Conservation (phyloP, 2,797 vertebrate species). For the Oreochromis grahami region DNA sequence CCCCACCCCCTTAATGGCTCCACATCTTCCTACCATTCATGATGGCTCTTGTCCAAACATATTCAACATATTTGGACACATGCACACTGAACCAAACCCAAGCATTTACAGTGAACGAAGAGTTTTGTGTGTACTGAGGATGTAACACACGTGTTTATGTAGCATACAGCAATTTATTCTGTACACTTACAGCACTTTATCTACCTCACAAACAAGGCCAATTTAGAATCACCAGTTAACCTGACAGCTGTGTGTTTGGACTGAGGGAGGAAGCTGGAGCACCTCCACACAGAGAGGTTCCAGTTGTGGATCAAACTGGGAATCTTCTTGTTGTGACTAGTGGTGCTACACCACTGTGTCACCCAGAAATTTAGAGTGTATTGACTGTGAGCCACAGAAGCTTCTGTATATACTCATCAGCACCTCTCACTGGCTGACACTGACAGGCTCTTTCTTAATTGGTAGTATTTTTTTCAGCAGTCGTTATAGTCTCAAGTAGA, state of each 20-base stretch:
- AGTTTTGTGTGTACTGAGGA: background rate
- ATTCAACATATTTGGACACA: constrained; percentile 19
- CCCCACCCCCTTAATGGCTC: constrained; percentile 12
- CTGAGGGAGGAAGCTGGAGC: background rate
- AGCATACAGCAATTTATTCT: background rate
- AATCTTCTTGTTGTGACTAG: background rate
- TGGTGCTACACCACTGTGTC: background rate
- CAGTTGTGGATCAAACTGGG: background rate
- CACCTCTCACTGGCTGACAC: background rate
- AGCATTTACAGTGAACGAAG: background rate
- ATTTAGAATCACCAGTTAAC: background rate
- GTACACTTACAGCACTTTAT: background rate
- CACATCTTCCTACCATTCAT: background rate
- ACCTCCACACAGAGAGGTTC: background rate
- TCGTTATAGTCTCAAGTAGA: background rate
- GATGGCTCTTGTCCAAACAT: constrained; percentile 15
- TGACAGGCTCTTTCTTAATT: background rate
- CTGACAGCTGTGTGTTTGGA: background rate
- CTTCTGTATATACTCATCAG: background rate
- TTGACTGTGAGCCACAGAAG: background rate
- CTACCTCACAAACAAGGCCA: background rate
- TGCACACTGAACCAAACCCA: background rate
- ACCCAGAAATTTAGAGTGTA: background rate
- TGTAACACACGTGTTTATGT: background rate
- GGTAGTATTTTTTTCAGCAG: background rate